phyloP scores from a whole-genome alignment of 2,888 invertebrate genomes.

The Drosophila paramelanica region DNA sequence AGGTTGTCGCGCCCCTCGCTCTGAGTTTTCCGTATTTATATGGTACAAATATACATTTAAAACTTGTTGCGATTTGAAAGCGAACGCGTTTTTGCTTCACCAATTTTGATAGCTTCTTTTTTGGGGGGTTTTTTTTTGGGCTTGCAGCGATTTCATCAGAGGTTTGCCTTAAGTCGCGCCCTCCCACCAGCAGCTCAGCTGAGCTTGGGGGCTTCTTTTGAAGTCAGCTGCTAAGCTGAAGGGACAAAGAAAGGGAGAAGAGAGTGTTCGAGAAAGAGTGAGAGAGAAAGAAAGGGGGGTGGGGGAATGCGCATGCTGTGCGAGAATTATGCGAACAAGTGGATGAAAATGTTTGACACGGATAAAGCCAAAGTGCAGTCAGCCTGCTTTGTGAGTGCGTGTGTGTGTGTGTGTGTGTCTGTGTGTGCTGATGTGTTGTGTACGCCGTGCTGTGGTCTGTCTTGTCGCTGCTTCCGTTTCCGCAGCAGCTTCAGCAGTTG shows the following conservation, averaged over 20 bases:
- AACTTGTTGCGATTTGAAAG: slow-evolving; percentile 71
- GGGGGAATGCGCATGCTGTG: slow-evolving; percentile 46
- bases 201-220: slow-evolving; percentile 65
- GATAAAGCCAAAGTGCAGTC: slow-evolving; percentile 67
- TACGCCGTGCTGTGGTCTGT: slow-evolving; percentile 68
- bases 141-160: slow-evolving; percentile 21
- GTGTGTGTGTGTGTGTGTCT: slow-evolving; percentile 7
- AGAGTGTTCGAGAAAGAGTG: background rate
- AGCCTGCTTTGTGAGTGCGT: slow-evolving; percentile 14
- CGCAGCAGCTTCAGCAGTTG: slow-evolving; percentile 49
- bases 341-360: slow-evolving; percentile 82
- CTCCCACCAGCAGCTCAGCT: slow-evolving; percentile 1
- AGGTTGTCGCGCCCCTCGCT: slow-evolving; percentile 5
- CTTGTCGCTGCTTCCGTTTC: slow-evolving; percentile 75
- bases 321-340: slow-evolving; percentile 75
- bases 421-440: slow-evolving; percentile 43
- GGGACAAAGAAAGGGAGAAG: background rate
- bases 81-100: slow-evolving; percentile 30
- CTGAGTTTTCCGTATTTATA: background rate
- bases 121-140: slow-evolving; percentile 1
- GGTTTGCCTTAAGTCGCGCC: slow-evolving; percentile 1
- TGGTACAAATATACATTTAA: slow-evolving; percentile 5
- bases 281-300: too few relatives aligned
- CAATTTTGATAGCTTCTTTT: slow-evolving; percentile 13
- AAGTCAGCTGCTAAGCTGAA: slow-evolving; percentile 48